Conservation (phyloP, 2,113 vertebrate genomes). For the Podocnemis expansa region DNA sequence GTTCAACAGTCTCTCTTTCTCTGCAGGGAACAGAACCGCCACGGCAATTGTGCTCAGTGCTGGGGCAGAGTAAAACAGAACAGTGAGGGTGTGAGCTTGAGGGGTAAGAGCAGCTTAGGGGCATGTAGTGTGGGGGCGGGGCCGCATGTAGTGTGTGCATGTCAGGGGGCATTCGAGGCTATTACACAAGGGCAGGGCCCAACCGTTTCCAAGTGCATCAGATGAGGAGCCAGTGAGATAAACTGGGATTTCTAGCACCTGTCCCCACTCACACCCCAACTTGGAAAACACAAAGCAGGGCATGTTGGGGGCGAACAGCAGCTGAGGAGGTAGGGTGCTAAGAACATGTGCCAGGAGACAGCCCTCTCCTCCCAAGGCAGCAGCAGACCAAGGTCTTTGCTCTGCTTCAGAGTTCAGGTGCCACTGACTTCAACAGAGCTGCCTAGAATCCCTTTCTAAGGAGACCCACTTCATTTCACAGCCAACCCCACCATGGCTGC, state of each 20-base stretch:
- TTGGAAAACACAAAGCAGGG: background rate
- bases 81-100: too few relatives aligned
- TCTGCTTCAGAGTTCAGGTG: background rate
- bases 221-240: background rate
- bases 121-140: background rate
- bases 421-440: background rate
- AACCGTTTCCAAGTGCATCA: too few relatives aligned
- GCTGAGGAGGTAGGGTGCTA: background rate
- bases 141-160: background rate
- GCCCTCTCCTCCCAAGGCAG: accelerated
- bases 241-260: background rate
- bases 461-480: background rate
- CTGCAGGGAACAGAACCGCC: background rate
- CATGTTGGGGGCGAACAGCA: too few relatives aligned
- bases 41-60: too few relatives aligned
- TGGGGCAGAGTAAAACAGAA: background rate
- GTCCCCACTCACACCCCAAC: background rate
- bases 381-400: background rate
- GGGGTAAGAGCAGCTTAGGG: background rate
- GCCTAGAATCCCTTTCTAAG: background rate
- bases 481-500: background rate
- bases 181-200: background rate
- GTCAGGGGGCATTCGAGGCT: background rate
- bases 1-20: accelerated
- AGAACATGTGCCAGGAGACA: background rate